Percentiles rank a stretch among this genome's conserved stretches.
Conservation (phyloP, 2,113 vertebrate genomes). For the Corvus hawaiiensis region DNA sequence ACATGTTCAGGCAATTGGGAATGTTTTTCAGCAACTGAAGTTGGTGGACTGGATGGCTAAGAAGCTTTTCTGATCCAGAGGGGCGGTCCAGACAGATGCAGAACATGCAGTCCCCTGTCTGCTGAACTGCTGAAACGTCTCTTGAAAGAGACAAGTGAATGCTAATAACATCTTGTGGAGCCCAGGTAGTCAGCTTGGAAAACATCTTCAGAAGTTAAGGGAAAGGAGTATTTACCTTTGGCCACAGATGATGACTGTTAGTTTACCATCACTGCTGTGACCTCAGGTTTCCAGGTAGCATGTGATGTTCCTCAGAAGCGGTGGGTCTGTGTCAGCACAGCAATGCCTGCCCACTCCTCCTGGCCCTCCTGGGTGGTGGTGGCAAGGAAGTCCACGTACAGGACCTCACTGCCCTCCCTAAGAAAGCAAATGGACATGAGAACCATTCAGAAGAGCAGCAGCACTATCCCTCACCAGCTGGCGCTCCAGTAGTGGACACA, state of each 20-base stretch:
- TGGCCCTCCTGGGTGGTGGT: not conserved
- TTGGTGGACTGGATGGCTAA: not conserved
- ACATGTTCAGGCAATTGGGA: accelerated
- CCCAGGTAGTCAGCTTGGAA: not conserved
- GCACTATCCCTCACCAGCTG: not conserved
- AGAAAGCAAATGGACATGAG: not conserved
- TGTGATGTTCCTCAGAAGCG: not conserved
- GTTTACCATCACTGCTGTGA: not conserved
- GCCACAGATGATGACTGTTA: not conserved
- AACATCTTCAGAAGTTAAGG: not conserved
- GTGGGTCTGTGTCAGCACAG: not conserved
- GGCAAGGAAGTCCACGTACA: not conserved
- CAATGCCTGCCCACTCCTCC: not conserved
- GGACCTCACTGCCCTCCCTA: not conserved
- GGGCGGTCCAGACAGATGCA: not conserved
- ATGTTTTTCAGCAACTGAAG: not conserved
- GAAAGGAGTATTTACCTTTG: not conserved
- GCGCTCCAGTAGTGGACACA: not conserved
- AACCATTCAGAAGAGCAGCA: not conserved
- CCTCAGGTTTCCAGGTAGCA: not conserved
- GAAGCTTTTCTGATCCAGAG: not conserved
- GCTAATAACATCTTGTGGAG: not conserved
- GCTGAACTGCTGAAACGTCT: not conserved
- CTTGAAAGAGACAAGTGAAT: not conserved
- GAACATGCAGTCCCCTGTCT: not conserved